phyloP scores from a whole-genome alignment of 2,888 invertebrate species.

The Pterobdella sp. region DNA sequence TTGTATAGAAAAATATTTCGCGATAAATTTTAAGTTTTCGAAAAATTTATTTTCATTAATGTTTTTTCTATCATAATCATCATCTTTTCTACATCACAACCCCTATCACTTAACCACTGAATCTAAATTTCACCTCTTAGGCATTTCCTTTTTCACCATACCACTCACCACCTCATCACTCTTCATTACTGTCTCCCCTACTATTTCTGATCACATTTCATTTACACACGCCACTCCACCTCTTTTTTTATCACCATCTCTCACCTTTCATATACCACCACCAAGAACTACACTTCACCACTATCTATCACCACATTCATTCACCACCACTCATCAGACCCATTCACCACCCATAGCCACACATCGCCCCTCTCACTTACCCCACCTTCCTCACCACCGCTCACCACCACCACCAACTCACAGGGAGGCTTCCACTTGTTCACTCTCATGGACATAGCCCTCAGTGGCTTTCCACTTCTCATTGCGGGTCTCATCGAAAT shows the following conservation, averaged over 20 bases:
- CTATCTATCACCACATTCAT: background rate
- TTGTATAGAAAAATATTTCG: no score
- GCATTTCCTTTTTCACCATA: background rate
- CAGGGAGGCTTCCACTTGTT: constrained; percentile 49
- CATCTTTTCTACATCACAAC: background rate
- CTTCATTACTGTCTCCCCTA: background rate
- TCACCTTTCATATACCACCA: background rate
- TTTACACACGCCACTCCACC: background rate
- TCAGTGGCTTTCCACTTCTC: constrained; percentile 49
- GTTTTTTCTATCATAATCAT: no score
- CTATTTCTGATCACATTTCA: background rate
- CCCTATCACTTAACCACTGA: background rate
- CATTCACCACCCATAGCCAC: constrained; percentile 93
- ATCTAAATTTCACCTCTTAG: background rate
- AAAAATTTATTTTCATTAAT: no score
- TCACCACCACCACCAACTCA: background rate
- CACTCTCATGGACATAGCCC: constrained; percentile 46
- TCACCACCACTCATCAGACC: constrained; percentile 53
- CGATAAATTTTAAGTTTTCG: no score
- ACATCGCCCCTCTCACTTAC: constrained; percentile 49
- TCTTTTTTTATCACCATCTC: background rate
- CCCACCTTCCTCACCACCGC: background rate
- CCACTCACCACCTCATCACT: background rate
- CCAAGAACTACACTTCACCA: background rate
- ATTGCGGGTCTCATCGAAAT: constrained; percentile 48